phyloP scores from a whole-genome alignment of 2,888 invertebrate species.

The Zygothrica quintamaculata region DNA sequence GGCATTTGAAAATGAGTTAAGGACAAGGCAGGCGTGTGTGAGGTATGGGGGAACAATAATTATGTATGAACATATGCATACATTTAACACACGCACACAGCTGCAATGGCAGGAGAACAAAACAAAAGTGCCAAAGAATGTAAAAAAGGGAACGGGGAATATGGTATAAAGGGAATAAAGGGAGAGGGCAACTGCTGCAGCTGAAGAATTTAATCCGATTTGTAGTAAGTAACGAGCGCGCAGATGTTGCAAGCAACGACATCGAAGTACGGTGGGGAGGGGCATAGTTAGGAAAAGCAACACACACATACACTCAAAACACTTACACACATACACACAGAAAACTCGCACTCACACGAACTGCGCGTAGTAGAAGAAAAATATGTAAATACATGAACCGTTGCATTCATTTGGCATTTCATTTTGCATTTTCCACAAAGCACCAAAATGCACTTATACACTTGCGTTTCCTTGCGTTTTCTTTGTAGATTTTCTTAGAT shows the following conservation, averaged over 20 bases:
- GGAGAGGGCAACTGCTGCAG: slow-evolving; percentile 52
- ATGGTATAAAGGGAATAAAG: slow-evolving; percentile 17
- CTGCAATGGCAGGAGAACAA: slow-evolving; percentile 24
- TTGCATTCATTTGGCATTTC: slow-evolving; percentile 60
- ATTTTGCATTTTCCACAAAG: slow-evolving; percentile 57
- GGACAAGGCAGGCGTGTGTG: slow-evolving; percentile 26
- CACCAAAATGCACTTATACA: slow-evolving; percentile 52
- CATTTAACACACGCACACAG: slow-evolving; percentile 5
- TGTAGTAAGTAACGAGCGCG: slow-evolving; percentile 65
- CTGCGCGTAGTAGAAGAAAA: slow-evolving; percentile 52
- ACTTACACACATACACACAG: slow-evolving; percentile 24
- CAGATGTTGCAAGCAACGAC: slow-evolving; percentile 57
- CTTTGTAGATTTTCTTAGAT: slow-evolving; percentile 48
- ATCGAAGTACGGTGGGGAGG: slow-evolving; percentile 17
- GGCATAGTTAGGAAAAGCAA: slow-evolving; percentile 58
- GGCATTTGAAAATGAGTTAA: slow-evolving; percentile 32
- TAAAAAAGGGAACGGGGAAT: neutral
- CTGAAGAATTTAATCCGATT: slow-evolving; percentile 72
- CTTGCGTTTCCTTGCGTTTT: slow-evolving; percentile 45
- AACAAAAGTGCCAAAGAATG: slow-evolving; percentile 32
- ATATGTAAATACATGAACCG: slow-evolving; percentile 58
- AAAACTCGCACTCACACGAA: slow-evolving; percentile 27
- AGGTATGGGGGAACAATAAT: slow-evolving; percentile 20
- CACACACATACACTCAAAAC: slow-evolving; percentile 37
- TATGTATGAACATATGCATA: slow-evolving; percentile 24